phyloP scores from a whole-genome alignment of 2,888 invertebrate genomes.

The Melanostoma mellinum region DNA sequence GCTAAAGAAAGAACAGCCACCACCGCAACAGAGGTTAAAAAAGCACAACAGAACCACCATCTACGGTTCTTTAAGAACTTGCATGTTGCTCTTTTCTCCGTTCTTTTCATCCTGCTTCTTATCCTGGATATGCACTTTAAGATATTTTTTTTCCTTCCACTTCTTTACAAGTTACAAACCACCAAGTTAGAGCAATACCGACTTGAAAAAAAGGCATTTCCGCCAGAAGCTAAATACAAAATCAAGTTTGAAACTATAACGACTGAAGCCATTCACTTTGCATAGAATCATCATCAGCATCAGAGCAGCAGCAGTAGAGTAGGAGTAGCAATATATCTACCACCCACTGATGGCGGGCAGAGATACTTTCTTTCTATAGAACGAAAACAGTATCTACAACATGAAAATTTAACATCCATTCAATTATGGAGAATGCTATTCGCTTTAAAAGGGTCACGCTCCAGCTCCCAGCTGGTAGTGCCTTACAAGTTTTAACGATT shows the following conservation, averaged over 20 bases:
- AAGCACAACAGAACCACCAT: conserved; percentile 18
- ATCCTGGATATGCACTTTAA: conserved; percentile 44
- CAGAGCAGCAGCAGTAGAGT: conserved; percentile 11
- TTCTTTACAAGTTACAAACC: not conserved
- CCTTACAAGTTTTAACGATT: conserved; percentile 51
- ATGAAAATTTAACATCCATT: conserved; percentile 66
- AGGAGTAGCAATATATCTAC: not conserved
- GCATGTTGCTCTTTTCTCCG: conserved; percentile 43
- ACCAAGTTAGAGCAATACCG: no score
- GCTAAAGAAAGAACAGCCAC: conserved; percentile 38
- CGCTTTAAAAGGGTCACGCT: conserved; percentile 47
- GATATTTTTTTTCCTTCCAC: conserved; percentile 14
- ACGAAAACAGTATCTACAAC: conserved; percentile 21
- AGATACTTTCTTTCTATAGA: conserved; percentile 14
- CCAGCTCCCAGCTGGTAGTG: conserved; percentile 11
- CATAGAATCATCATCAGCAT: conserved; percentile 62
- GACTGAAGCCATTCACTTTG: conserved; percentile 60
- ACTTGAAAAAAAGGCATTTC: conserved; percentile 43
- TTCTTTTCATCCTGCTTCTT: conserved; percentile 11
- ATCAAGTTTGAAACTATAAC: conserved; percentile 71
- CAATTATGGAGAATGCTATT: conserved; percentile 62
- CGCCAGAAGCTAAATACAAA: conserved; percentile 67
- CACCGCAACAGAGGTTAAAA: conserved; percentile 28
- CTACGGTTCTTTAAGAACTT: conserved; percentile 16
- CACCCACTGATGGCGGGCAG: not conserved